These are phyloP conservation scores for Varecia variegata DNA, from an alignment of 2,797 vertebrate genomes.

Conservation along the genomic window DNA sequence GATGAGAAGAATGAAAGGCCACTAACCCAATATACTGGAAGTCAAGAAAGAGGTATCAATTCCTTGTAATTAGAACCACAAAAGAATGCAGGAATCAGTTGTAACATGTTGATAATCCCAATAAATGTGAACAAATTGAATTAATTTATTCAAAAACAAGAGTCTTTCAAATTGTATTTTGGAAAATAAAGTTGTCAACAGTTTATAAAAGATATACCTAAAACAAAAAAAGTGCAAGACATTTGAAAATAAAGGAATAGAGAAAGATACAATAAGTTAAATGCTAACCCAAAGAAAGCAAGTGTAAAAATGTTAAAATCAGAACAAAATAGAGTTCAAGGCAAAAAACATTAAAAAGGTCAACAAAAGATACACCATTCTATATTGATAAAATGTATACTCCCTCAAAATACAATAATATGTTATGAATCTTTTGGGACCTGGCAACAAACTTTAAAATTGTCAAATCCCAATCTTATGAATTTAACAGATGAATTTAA, in stretches of 20 bases:
- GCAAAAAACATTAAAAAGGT: background rate
- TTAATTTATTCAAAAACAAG: background rate
- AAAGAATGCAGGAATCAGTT: background rate
- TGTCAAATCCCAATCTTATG: background rate
- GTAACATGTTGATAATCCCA: background rate
- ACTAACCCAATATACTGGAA: background rate
- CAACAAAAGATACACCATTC: background rate
- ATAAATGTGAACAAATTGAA: background rate
- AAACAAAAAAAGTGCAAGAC: background rate
- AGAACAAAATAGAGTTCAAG: background rate
- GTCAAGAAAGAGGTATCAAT: background rate
- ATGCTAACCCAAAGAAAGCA: background rate
- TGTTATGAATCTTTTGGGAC: background rate
- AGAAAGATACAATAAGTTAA: background rate
- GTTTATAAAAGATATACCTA: background rate
- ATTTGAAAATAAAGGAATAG: background rate
- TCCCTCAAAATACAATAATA: background rate
- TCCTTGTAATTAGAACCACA: background rate
- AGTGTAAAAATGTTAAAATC: background rate
- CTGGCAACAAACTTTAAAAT: background rate
- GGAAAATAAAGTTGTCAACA: background rate
- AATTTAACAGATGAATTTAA: too few relatives aligned
- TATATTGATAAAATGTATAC: background rate
- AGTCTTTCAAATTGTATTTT: background rate
- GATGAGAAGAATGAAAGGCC: background rate